These are phyloP conservation scores for Acrobasis repandana DNA, from an alignment of 2,888 invertebrate genomes.

Conservation along the genomic window DNA sequence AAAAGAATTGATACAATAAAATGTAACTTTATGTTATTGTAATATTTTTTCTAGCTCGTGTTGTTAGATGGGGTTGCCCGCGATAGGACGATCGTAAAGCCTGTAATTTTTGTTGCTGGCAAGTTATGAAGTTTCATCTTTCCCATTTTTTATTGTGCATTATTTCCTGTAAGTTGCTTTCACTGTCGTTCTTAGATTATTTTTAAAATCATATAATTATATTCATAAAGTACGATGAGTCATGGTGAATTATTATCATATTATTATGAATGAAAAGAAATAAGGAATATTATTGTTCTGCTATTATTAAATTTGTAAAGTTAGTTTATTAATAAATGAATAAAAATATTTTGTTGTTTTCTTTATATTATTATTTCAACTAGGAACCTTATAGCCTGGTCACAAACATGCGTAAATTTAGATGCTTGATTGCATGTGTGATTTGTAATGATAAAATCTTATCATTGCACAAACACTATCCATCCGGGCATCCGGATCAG, in stretches of 20 bases:
- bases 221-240: slow-evolving; percentile 81
- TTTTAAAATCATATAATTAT: slow-evolving; percentile 81
- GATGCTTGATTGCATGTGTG: too few species aligned
- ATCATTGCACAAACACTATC: too few species aligned
- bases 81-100: slow-evolving; percentile 52
- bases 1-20: slow-evolving; percentile 79
- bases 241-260: slow-evolving; percentile 75
- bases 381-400: background rate
- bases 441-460: too few species aligned
- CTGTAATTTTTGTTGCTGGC: slow-evolving; percentile 65
- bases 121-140: slow-evolving; percentile 57
- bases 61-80: slow-evolving; percentile 35
- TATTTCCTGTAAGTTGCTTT: slow-evolving; percentile 81
- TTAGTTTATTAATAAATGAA: slow-evolving; percentile 84
- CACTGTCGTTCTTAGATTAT: slow-evolving; percentile 80
- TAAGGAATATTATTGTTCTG: slow-evolving; percentile 84
- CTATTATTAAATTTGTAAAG: slow-evolving; percentile 84
- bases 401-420: too few species aligned
- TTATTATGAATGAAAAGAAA: slow-evolving; percentile 83
- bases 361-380: slow-evolving; percentile 34
- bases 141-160: slow-evolving; percentile 75
- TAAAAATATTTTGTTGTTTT: slow-evolving; percentile 72
- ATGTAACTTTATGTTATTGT: slow-evolving; percentile 75
- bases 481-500: too few species aligned
- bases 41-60: slow-evolving; percentile 64